Evolutionary conservation across 2,888 invertebrate genomes (phyloP).

Genomic region (Pasiphila rectangulata): DNA sequence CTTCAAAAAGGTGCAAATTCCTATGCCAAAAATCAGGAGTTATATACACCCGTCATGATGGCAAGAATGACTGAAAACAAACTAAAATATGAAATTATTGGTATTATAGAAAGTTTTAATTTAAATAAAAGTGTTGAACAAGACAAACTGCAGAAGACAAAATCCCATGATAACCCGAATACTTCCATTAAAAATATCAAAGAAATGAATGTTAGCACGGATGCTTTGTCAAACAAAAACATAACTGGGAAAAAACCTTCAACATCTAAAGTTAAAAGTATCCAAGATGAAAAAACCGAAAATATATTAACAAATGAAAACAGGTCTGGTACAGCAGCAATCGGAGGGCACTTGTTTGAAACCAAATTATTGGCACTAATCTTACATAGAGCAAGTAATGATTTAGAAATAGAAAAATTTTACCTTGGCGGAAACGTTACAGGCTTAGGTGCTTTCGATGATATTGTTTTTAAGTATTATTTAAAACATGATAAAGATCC

Average conservation of each 20-base stretch:
- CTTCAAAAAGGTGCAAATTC: constrained; percentile 10
- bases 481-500: constrained; percentile 16
- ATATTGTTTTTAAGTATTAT: constrained; percentile 33
- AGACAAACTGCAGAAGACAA: neutral
- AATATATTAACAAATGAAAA: neutral
- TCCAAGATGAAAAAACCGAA: neutral
- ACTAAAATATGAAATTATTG: constrained; percentile 1
- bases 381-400: constrained; percentile 14
- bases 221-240: neutral
- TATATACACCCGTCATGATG: neutral
- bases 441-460: constrained; percentile 36
- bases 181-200: too few relatives aligned
- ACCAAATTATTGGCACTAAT: constrained; percentile 11
- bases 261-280: neutral
- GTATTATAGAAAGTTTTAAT: neutral
- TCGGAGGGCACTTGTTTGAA: constrained; percentile 12
- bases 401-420: constrained; percentile 19
- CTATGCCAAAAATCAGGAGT: neutral
- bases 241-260: neutral
- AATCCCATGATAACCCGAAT: neutral
- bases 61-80: neutral
- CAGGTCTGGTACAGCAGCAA: constrained; percentile 10
- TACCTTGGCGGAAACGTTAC: constrained; percentile 17
- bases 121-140: neutral
- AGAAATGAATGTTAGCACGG: too few relatives aligned